Base-by-base conservation (phyloP, 2,797 vertebrate species). In the Clarias platycephalus region DNA sequence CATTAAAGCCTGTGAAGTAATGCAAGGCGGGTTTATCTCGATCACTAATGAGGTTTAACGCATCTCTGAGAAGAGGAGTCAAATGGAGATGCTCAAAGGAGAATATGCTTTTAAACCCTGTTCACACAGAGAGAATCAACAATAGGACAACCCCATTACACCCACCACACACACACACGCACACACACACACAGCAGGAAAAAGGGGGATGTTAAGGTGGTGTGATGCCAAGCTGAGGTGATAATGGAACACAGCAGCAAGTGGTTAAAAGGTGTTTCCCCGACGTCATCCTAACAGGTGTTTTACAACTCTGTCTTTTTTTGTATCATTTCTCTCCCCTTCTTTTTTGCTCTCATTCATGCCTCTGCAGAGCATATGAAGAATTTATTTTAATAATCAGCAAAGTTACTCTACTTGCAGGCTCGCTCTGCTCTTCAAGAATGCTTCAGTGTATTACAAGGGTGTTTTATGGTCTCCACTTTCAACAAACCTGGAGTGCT, bases 11-110 rank as follows among this genome's bases (percentile, higher is more conserved):
- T 83, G 81, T 55, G 15, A 40, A 20, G 24, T 63, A 55, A 77
- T 81, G 76, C 78, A 66, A n/a, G 22, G 55, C 22, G 71, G 84
- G 67, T 87, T 86, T 84, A 81, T 68, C 79, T 26, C 66, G 53
- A 75, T 83, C 81, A 68, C 83, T 78, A 87, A 86, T 84, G 80
- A 84, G 63, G 66, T 85, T 89, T 77, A 80, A 81, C 82, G 57
- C 75, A 74, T 57, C 58, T 63, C 63, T 60, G 49, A 84, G 74
- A 78, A 82, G 81, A 82, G 66, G 53, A 76, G 63, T 83, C 80
- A 82, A 86, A 83, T 66, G 8, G 26, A 58, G 4, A 28, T 60
- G 82, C 71, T 60, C 77, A 53, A 20, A 71, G 77, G 77, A 83
- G 62, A 72, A 68, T 40, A 72, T n/a, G 28, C 53, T 53, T 85